Conservation (phyloP, 2,888 invertebrate genomes). For the Allacma fusca region DNA sequence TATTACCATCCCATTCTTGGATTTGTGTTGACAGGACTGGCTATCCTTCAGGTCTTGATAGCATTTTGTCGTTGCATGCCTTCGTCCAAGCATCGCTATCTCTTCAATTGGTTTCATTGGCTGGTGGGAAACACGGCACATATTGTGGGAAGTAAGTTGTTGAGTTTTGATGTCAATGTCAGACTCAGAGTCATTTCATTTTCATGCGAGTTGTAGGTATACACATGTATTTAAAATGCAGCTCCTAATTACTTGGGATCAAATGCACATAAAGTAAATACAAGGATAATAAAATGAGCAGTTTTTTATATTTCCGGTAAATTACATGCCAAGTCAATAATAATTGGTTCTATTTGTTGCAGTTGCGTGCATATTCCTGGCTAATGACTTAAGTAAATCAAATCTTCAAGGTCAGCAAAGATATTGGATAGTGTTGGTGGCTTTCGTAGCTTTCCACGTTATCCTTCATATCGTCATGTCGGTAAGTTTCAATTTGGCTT, state of each 20-base stretch:
- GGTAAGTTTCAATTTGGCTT: no score
- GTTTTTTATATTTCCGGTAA: conserved; percentile 35
- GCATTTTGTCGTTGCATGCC: conserved; percentile 88
- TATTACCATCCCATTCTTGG: conserved; percentile 71
- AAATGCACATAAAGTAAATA: no score
- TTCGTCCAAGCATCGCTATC: conserved; percentile 76
- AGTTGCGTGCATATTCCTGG: conserved; percentile 86
- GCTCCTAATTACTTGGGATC: no score
- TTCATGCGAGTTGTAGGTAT: no score
- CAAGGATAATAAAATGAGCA: not conserved
- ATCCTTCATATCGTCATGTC: conserved; percentile 85
- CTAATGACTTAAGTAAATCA: conserved; percentile 84
- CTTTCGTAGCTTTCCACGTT: conserved; percentile 89
- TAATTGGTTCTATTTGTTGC: conserved; percentile 4
- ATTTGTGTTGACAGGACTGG: conserved; percentile 77
- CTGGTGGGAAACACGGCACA: conserved; percentile 86
- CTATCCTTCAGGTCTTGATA: conserved; percentile 86
- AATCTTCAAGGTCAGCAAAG: conserved; percentile 79
- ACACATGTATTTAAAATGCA: not conserved
- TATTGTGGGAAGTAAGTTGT: conserved; percentile 80
- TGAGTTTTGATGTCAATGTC: no score
- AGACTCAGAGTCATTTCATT: not conserved
- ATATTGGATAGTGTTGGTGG: conserved; percentile 73
- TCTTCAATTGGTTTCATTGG: conserved; percentile 95
- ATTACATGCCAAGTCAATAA: not conserved